A percentile compares a stretch with the other conserved stretches of the same genome.
phyloP scores from a whole-genome alignment of 2,888 invertebrate species.

The Cheilosia vulpina region DNA sequence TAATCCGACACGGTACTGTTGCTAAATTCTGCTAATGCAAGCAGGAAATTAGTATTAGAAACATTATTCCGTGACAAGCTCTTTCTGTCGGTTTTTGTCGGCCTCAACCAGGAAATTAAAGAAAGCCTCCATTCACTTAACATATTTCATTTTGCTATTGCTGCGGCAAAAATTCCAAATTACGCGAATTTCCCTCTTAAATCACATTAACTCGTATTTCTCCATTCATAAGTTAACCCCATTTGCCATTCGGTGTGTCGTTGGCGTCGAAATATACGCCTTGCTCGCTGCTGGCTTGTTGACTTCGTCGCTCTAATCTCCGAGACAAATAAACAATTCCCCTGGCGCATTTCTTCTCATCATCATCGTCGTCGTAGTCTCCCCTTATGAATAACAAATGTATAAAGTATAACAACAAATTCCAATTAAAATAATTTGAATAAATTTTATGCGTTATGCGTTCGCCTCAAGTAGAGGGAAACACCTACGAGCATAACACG shows the following conservation, averaged over 20 bases:
- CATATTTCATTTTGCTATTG: background rate
- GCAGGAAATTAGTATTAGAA: background rate
- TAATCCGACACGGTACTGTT: background rate
- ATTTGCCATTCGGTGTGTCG: constrained; percentile 37
- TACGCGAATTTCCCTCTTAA: constrained; percentile 36
- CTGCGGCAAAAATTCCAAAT: constrained; percentile 35
- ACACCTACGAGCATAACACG: constrained; percentile 63
- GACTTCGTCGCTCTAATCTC: constrained; percentile 33
- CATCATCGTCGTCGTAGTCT: constrained; percentile 7
- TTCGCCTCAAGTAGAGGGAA: constrained; percentile 39
- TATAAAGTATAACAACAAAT: constrained; percentile 63
- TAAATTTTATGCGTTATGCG: constrained; percentile 75
- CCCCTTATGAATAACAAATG: constrained; percentile 58
- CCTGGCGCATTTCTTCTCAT: constrained; percentile 43
- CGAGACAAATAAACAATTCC: constrained; percentile 60
- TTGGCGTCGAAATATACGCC: constrained; percentile 16
- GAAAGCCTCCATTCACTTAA: constrained; percentile 15
- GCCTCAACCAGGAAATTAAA: constrained; percentile 16
- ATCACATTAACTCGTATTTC: constrained; percentile 34
- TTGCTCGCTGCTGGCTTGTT: background rate
- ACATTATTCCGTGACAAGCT: background rate
- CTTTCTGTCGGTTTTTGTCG: background rate
- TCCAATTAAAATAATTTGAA: constrained; percentile 75
- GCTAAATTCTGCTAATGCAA: background rate
- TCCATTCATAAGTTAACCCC: constrained; percentile 51